Percentiles rank a stretch among this genome's conserved stretches.
These are phyloP conservation scores for Sus cebifrons DNA, from an alignment of 2,797 vertebrate species.

Conservation along the genomic window DNA sequence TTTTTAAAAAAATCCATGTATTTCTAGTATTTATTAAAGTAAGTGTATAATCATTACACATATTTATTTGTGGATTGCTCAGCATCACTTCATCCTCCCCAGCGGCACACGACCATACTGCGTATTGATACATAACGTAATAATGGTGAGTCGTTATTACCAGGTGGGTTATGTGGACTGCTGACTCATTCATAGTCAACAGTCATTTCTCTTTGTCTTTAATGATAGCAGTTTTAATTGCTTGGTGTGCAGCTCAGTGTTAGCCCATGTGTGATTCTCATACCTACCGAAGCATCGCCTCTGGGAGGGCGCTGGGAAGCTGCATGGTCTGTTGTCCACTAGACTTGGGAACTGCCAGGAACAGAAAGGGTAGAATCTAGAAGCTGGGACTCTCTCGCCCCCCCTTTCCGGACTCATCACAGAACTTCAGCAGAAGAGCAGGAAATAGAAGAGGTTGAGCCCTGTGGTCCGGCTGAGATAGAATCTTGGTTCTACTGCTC, in stretches of 20 bases:
- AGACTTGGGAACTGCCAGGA: neutral
- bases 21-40: conserved; percentile 36
- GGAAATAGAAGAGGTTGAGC: neutral
- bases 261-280: neutral
- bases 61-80: conserved; percentile 36
- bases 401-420: neutral
- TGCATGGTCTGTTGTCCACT: neutral
- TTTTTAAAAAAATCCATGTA: conserved; percentile 22
- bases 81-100: neutral
- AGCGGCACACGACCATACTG: neutral
- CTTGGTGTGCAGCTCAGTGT: neutral
- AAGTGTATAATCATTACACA: neutral
- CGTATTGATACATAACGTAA: neutral
- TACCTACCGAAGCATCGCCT: neutral
- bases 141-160: neutral
- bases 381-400: neutral
- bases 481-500: neutral
- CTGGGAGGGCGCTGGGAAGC: neutral
- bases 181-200: neutral
- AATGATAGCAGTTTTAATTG: neutral
- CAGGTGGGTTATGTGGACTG: neutral
- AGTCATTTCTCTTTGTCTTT: conserved; percentile 29
- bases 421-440: neutral
- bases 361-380: neutral
- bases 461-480: neutral